Evolutionary conservation across 2,797 vertebrate genomes (phyloP), one percentile per base, ranked within the genome.

Genomic region (Crocidura indochinensis): DNA sequence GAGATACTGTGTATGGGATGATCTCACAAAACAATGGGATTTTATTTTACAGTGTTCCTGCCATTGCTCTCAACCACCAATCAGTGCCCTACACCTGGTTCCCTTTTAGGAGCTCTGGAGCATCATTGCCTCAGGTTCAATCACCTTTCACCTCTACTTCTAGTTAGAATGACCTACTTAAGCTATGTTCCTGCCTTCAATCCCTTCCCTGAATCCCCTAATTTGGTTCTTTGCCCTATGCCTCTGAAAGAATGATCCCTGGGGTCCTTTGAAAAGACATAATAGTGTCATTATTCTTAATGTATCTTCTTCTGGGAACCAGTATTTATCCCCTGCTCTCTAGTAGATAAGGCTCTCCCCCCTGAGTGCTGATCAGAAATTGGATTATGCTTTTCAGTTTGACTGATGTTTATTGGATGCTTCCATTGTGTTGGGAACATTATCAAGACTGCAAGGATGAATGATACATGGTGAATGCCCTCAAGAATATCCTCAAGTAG

Each of bases 281-380:
- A 46, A 22, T 20, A 76, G 56, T 53, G 15, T 60, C 68, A 79
- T 78, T 86, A 49, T 76, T 75, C 62, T 69, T 76, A 46, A 46
- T n/a, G 49, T 14, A 2, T 24, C n/a, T 64, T 20, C n/a, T 31
- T 46, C 46, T 29, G 14, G 47, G 73, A 77, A 26, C 15, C 60
- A 80, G 29, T 26, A n/a, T 74, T 17, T 19, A 19, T 77, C 51
- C 26, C 60, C 20, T 17, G 27, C 26, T 67, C 60, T 24, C 2
- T 1, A 56, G 26, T 31, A 68, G 19, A 8, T 10, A 79, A 79
- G 60, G 11, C 27, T 22, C 38, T 31, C 5, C 1, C 47, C 53
- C 79, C 19, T 90, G n/a, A 71, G 2, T 69, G 38, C 27, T 49
- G 60, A 74, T 11, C 27, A 51, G 79, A 92, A 81, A 94, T 47